These are phyloP conservation scores for Agriopis aurantiaria DNA, from an alignment of 2,888 invertebrate genomes.

Conservation along the genomic window DNA sequence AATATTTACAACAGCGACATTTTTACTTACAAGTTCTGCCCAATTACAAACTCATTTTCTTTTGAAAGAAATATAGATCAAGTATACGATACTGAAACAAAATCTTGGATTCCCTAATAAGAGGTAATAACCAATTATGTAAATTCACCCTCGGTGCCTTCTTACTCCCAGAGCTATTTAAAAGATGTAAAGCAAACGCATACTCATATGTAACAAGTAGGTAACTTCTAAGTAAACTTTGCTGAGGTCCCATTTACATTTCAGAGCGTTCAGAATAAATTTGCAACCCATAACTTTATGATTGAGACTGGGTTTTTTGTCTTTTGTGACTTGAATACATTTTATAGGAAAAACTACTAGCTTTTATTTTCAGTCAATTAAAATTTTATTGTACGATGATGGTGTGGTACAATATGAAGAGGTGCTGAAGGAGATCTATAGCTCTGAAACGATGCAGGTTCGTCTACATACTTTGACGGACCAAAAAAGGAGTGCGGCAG, in stretches of 20 bases:
- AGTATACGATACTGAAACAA: slow-evolving; percentile 25
- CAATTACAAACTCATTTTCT: background rate
- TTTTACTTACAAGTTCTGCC: background rate
- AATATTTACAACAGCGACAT: background rate
- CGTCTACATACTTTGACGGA: too few relatives aligned
- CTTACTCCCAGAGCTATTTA: slow-evolving; percentile 57
- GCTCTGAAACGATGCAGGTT: too few relatives aligned
- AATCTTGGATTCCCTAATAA: slow-evolving; percentile 28
- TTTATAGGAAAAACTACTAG: background rate
- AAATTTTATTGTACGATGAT: too few relatives aligned
- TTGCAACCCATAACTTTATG: slow-evolving; percentile 67
- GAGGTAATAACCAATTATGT: slow-evolving; percentile 56
- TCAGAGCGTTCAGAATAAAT: slow-evolving; percentile 79
- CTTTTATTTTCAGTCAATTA: background rate
- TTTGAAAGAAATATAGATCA: slow-evolving; percentile 11
- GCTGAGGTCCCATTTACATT: slow-evolving; percentile 81
- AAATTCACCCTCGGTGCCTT: slow-evolving; percentile 47
- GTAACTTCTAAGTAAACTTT: slow-evolving; percentile 68
- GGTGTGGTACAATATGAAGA: too few relatives aligned
- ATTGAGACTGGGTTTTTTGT: slow-evolving; percentile 19
- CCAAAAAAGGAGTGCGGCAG: too few relatives aligned
- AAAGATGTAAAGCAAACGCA: slow-evolving; percentile 65
- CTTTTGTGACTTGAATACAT: background rate
- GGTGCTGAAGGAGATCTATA: too few relatives aligned
- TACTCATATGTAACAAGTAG: slow-evolving; percentile 61